Base-by-base conservation (phyloP, 2,797 vertebrate species). In the Triplophysa bombifrons region DNA sequence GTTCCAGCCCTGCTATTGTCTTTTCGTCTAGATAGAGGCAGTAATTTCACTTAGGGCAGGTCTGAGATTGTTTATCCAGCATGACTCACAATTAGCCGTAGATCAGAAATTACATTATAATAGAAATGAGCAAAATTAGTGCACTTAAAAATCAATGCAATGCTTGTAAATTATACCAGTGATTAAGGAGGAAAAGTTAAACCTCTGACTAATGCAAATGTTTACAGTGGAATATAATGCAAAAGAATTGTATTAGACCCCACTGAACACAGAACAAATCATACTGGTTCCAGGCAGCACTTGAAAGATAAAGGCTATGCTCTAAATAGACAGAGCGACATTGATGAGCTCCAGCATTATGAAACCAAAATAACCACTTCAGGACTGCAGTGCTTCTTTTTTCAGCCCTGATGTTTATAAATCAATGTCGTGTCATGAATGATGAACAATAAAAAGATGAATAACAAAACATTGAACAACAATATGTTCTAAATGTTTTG, bases 271-370 rank as follows among this genome's bases (percentile, higher is more conserved):
- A 63, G 3, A 63, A 34, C 14, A 63, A 9, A 63, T 63, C 68
- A 60, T 53, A 76, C 65, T 55, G 58, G 22, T 84, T 84, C 53
- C 74, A 67, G 72, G 74, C 30, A 83, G 72, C 78, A 78, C 71
- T 80, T 72, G 34, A 56, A 77, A 68, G 60, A 74, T 74, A 69
- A 61, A 56, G 71, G n/a, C 48, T 67, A 60, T 8, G n/a, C 55
- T 70, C 50, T 64, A 81, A 83, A 85, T 83, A 85, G 76, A 81
- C 69, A 51, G 16, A 2, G 13, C 10, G 3, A 25, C 74, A 83
- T 83, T 74, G 72, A 85, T 85, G 68, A 60, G 44, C 61, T 51
- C 16, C 17, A 19, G 17, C 50, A 51, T 19, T 51, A 82, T 67
- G n/a, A 70, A 76, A 78, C 82, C 72, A 77, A 72, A 68, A 67